Evolutionary conservation across 1,140 invertebrate species (phyloP).

Genomic region (Ericerus pela): DNA sequence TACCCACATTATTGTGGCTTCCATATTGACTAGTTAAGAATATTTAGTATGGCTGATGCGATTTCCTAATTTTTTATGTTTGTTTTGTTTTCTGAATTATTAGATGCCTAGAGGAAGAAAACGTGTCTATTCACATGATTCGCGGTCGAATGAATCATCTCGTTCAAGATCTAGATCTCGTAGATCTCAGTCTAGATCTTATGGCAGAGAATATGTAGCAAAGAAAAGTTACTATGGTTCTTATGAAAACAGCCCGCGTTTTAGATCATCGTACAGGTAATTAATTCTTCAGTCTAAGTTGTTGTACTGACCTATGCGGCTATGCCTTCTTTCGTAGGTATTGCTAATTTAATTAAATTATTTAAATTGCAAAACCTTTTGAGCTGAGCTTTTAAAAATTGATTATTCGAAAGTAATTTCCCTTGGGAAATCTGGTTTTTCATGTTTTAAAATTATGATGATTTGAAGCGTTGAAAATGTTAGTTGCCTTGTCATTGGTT

Average conservation of each 20-base stretch:
- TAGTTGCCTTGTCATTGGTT: too few species aligned
- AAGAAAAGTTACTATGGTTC: constrained; percentile 3
- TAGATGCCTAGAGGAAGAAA: constrained; percentile 7
- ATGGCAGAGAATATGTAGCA: background rate
- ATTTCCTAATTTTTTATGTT: too few species aligned
- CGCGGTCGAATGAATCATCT: background rate
- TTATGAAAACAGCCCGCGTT: background rate
- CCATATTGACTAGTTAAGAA: too few species aligned
- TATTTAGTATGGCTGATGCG: too few species aligned
- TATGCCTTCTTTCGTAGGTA: background rate
- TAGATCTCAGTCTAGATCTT: background rate
- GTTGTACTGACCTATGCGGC: background rate
- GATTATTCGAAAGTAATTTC: background rate
- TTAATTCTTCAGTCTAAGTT: background rate
- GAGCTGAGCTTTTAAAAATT: background rate
- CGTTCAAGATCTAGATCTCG: background rate
- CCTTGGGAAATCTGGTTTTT: background rate
- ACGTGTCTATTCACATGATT: background rate
- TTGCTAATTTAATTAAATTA: too few species aligned
- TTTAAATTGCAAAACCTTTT: background rate
- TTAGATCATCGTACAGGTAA: background rate
- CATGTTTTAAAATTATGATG: background rate
- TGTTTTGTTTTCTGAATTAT: too few species aligned
- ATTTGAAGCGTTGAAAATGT: background rate
- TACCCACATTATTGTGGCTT: too few species aligned